Percentiles rank a stretch among this genome's conserved stretches.
Conservation (phyloP, 2,888 invertebrate species). For the Drosophila neonasuta region DNA sequence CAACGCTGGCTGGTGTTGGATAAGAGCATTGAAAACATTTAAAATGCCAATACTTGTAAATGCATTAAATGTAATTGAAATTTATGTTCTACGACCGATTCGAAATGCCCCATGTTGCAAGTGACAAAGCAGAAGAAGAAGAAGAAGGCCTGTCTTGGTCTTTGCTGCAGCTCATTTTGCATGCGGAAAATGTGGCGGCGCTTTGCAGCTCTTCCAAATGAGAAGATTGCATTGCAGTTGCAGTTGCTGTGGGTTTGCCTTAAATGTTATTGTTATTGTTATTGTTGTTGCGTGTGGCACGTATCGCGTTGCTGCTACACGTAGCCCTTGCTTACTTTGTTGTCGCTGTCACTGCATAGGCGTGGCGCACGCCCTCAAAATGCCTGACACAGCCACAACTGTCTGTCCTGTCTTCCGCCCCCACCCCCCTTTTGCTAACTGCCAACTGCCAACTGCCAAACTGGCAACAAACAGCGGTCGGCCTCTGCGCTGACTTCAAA, state of each 20-base stretch:
- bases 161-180: constrained; percentile 37
- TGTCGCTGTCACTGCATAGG: constrained; percentile 33
- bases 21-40: background rate
- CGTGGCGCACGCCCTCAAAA: constrained; percentile 42
- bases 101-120: background rate
- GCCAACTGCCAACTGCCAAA: constrained; percentile 2
- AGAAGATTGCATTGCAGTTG: constrained; percentile 43
- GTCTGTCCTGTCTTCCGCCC: background rate
- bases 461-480: constrained; percentile 16
- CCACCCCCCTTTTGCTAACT: no score
- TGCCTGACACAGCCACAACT: constrained; percentile 5
- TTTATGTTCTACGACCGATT: background rate
- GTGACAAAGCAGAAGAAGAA: background rate
- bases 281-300: constrained; percentile 71
- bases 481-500: constrained; percentile 50
- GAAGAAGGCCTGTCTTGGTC: background rate
- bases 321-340: constrained; percentile 53
- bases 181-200: constrained; percentile 42
- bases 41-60: background rate
- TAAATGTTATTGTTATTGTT: constrained; percentile 52
- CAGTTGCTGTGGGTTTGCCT: constrained; percentile 33
- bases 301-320: constrained; percentile 44
- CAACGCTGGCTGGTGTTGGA: constrained; percentile 1
- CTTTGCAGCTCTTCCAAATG: constrained; percentile 52
- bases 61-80: background rate